A percentile compares a stretch with the other conserved stretches of the same genome.
Conservation (phyloP, 30 jellyfish, hydroid and myxozoan species). For the Aurelia sp. region DNA sequence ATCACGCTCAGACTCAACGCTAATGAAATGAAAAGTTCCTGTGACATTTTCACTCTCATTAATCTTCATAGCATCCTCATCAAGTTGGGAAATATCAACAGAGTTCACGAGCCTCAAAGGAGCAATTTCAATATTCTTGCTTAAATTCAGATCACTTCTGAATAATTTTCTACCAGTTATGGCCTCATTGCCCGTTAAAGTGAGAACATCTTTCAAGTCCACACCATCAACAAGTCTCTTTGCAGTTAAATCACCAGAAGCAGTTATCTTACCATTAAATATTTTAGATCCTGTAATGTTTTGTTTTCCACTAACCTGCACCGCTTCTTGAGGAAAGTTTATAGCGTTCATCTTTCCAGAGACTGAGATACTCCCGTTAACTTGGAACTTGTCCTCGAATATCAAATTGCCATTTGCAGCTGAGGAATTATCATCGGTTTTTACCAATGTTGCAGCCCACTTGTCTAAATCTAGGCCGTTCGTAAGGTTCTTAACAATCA, state of each 20-base stretch:
- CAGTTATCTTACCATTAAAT: slow-evolving; percentile 19
- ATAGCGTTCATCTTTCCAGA: slow-evolving; percentile 35
- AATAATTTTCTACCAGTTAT: slow-evolving; percentile 49
- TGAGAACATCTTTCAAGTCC: slow-evolving; percentile 25
- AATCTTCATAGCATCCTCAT: slow-evolving; percentile 3
- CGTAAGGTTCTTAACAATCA: slow-evolving; percentile 10
- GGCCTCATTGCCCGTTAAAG: slow-evolving; percentile 26
- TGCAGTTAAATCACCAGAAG: slow-evolving; percentile 26
- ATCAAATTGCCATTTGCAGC: slow-evolving; percentile 9
- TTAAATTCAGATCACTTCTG: neutral
- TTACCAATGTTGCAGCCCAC: slow-evolving; percentile 3
- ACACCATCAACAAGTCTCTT: slow-evolving; percentile 52
- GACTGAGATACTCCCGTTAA: slow-evolving; percentile 41
- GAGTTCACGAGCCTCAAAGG: slow-evolving; percentile 30
- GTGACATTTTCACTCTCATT: slow-evolving; percentile 20
- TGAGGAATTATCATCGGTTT: neutral
- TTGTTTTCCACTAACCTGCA: slow-evolving; percentile 29
- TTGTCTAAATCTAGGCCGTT: slow-evolving; percentile 50
- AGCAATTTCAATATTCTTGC: slow-evolving; percentile 18
- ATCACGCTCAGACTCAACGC: neutral
- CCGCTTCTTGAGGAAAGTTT: slow-evolving; percentile 63
- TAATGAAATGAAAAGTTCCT: slow-evolving; percentile 10
- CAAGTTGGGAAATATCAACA: slow-evolving; percentile 70
- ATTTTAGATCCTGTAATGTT: slow-evolving; percentile 56
- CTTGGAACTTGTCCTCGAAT: slow-evolving; percentile 17